Conservation (phyloP, 2,113 vertebrate species). For the Otolemur garnettii region DNA sequence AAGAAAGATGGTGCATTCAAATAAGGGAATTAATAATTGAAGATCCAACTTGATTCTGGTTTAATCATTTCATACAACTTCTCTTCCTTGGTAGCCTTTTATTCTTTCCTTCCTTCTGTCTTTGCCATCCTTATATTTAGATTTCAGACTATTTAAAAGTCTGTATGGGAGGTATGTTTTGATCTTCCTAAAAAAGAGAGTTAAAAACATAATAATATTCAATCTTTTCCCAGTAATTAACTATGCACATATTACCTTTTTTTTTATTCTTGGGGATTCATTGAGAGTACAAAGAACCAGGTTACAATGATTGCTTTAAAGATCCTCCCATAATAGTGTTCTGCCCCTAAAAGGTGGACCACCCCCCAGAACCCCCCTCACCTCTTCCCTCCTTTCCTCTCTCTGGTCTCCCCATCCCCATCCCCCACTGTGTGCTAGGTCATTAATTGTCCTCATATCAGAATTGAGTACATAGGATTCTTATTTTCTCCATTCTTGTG, state of each 20-base stretch:
- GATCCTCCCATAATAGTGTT: too few relatives aligned
- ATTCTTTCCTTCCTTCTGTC: not conserved
- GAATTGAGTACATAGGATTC: too few relatives aligned
- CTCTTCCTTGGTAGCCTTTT: not conserved
- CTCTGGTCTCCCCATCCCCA: too few relatives aligned
- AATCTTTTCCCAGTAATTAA: not conserved
- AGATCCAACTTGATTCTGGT: not conserved
- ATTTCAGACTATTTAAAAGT: not conserved
- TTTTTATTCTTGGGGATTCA: too few relatives aligned
- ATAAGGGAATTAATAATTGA: slow-evolving; percentile 41
- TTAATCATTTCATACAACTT: not conserved
- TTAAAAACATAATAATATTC: slow-evolving; percentile 3
- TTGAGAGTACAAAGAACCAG: too few relatives aligned
- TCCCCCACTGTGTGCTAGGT: too few relatives aligned
- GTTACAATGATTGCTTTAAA: too few relatives aligned
- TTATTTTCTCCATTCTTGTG: too few relatives aligned
- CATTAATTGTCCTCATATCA: too few relatives aligned
- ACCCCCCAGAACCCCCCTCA: too few relatives aligned
- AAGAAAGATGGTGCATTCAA: slow-evolving; percentile 49
- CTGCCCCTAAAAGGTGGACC: too few relatives aligned
- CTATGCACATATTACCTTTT: not conserved
- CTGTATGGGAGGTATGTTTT: not conserved
- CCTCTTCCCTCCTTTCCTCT: too few relatives aligned
- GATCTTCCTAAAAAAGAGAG: not conserved
- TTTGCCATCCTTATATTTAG: not conserved